A percentile compares a stretch with the other conserved stretches of the same genome.
phyloP scores from a whole-genome alignment of 2,888 invertebrate genomes.

The Disparrhopalites patrizii region DNA sequence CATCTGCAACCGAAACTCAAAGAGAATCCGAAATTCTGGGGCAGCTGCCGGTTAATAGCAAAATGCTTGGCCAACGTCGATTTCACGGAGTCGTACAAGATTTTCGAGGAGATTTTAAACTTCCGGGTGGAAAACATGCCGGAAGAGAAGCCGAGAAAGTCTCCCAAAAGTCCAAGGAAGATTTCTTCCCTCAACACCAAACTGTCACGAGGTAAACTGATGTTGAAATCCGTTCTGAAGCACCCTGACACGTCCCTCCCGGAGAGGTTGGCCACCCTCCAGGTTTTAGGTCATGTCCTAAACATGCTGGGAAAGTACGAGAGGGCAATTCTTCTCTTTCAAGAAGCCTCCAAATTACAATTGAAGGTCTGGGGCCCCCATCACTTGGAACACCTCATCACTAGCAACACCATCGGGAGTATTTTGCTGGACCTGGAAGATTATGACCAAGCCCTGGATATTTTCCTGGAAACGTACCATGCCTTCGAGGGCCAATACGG shows the following conservation, averaged over 20 bases:
- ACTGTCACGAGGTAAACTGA: too few species aligned
- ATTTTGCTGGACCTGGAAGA: background rate
- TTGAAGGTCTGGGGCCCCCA: background rate
- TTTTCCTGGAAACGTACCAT: background rate
- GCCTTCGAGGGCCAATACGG: background rate
- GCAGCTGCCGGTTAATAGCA: too few species aligned
- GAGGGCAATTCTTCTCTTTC: background rate
- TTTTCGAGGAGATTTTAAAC: background rate
- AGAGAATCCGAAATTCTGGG: too few species aligned
- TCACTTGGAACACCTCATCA: background rate
- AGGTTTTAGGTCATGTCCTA: background rate
- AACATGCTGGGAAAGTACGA: background rate
- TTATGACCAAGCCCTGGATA: background rate
- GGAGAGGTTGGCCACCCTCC: background rate
- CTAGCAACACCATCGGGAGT: background rate
- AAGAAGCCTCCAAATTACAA: background rate
- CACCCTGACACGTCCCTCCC: too few species aligned
- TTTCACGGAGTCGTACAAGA: background rate
- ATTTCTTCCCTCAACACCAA: too few species aligned
- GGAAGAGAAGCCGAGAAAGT: too few species aligned
- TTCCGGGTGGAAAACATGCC: background rate
- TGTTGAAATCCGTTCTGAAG: too few species aligned
- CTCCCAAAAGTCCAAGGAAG: too few species aligned
- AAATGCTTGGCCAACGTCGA: background rate
- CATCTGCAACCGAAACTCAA: too few species aligned